Conservation (phyloP, 2,888 invertebrate genomes). For the Macrostomum cliftonense region DNA sequence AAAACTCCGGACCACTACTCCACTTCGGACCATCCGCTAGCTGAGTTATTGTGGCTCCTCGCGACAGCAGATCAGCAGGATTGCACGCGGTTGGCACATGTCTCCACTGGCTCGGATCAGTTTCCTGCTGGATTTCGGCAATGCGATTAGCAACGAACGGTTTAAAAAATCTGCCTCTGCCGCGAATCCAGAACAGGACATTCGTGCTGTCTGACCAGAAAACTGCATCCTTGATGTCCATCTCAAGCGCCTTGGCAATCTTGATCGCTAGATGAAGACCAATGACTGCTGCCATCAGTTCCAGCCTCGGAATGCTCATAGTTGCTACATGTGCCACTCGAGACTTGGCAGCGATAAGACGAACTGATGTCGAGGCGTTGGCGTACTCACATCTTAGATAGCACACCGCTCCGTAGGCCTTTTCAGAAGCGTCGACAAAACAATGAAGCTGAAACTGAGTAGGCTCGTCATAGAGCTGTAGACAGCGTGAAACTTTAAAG, state of each 20-base stretch:
- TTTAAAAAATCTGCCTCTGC: slow-evolving; percentile 3
- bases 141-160: slow-evolving; percentile 8
- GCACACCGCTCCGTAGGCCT: slow-evolving; percentile 5
- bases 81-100: slow-evolving; percentile 6
- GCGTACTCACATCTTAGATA: not conserved
- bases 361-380: not conserved
- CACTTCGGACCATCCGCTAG: slow-evolving; percentile 2
- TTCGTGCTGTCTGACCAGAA: slow-evolving; percentile 11
- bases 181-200: slow-evolving; percentile 7
- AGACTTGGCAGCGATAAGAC: slow-evolving; percentile 3
- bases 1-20: slow-evolving; percentile 8
- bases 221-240: not conserved
- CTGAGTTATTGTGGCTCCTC: slow-evolving; percentile 1
- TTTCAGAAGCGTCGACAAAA: slow-evolving; percentile 4
- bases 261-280: not conserved
- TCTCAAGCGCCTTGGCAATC: not conserved
- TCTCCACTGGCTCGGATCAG: slow-evolving; percentile 8
- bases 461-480: not conserved
- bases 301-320: slow-evolving; percentile 5
- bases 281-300: slow-evolving; percentile 2
- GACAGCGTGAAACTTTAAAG: not conserved
- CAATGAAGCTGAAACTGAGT: not conserved
- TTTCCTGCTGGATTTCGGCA: slow-evolving; percentile 5
- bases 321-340: slow-evolving; percentile 2
- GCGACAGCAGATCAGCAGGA: slow-evolving; percentile 8